phyloP scores from a whole-genome alignment of 2,888 invertebrate species.

The Drosophila niveifrons region DNA sequence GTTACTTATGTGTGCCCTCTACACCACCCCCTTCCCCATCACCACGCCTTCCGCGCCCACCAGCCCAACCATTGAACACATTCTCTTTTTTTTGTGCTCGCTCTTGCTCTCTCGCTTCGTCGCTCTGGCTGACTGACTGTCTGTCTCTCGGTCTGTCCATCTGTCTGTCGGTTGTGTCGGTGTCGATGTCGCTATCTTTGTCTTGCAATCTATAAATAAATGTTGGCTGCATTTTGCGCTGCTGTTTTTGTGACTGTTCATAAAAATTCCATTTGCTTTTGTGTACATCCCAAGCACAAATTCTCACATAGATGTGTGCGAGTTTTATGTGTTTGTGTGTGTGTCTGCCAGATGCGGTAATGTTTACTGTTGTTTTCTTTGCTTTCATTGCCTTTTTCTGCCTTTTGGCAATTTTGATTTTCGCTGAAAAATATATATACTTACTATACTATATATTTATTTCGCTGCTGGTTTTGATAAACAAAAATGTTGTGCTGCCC shows the following conservation, averaged over 20 bases:
- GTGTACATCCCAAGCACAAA: constrained; percentile 44
- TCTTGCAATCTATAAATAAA: constrained; percentile 69
- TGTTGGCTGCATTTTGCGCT: constrained; percentile 66
- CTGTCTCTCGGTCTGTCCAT: not conserved
- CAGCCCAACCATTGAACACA: not conserved
- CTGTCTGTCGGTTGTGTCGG: not conserved
- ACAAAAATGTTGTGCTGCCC: constrained; percentile 42
- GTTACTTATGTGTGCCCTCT: constrained; percentile 42
- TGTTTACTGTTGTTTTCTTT: constrained; percentile 48
- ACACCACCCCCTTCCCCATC: not conserved
- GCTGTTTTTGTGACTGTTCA: constrained; percentile 59
- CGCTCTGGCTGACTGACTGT: constrained; percentile 12
- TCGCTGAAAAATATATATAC: constrained; percentile 29
- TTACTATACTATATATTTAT: not conserved
- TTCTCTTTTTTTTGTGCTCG: constrained; percentile 4
- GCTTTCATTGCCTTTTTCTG: constrained; percentile 35
- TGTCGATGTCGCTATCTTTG: constrained; percentile 31
- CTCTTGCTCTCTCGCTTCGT: constrained; percentile 8
- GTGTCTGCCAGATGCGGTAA: constrained; percentile 66
- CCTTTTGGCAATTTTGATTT: constrained; percentile 48
- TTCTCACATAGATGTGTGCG: not conserved
- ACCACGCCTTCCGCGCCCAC: not conserved
- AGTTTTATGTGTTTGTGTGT: constrained; percentile 14
- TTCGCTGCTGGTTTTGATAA: constrained; percentile 49
- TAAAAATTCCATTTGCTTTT: constrained; percentile 68